Evolutionary conservation across 2,888 invertebrate species (phyloP).

Genomic region (Ganaspis brasiliensis): DNA sequence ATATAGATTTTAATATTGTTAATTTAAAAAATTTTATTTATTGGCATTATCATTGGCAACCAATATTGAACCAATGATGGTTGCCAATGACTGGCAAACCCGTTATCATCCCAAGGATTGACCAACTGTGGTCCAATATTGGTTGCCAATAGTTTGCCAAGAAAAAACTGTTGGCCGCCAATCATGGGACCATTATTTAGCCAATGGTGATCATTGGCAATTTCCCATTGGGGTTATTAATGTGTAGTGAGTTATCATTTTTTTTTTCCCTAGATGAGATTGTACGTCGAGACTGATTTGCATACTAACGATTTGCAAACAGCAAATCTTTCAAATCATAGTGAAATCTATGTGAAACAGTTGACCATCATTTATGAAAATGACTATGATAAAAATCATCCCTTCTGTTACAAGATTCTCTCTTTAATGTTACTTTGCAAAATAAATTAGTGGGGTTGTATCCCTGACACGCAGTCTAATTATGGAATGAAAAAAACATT

Average conservation of each 20-base stretch:
- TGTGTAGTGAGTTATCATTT: neutral
- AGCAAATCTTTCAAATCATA: constrained; percentile 10
- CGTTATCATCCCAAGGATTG: too few relatives aligned
- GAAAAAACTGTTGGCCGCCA: too few relatives aligned
- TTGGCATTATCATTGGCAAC: too few relatives aligned
- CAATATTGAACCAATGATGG: too few relatives aligned
- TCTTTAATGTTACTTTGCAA: neutral
- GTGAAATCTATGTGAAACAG: constrained; percentile 11
- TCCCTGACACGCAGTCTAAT: constrained; percentile 17
- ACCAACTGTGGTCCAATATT: too few relatives aligned
- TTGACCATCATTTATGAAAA: constrained; percentile 29
- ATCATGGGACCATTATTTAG: too few relatives aligned
- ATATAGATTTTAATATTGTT: too few relatives aligned
- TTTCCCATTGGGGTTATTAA: too few relatives aligned
- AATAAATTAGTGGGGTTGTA: constrained; percentile 18
- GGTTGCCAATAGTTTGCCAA: too few relatives aligned
- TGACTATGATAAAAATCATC: constrained; percentile 41
- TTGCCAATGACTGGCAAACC: too few relatives aligned
- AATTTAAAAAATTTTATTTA: too few relatives aligned
- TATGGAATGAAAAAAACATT: neutral
- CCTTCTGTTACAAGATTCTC: neutral
- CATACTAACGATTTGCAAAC: constrained; percentile 30
- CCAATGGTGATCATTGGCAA: too few relatives aligned
- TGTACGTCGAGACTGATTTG: constrained; percentile 6
- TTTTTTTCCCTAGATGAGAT: neutral